Conservation (phyloP, 2,113 vertebrate species). For the Furnarius figulus region DNA sequence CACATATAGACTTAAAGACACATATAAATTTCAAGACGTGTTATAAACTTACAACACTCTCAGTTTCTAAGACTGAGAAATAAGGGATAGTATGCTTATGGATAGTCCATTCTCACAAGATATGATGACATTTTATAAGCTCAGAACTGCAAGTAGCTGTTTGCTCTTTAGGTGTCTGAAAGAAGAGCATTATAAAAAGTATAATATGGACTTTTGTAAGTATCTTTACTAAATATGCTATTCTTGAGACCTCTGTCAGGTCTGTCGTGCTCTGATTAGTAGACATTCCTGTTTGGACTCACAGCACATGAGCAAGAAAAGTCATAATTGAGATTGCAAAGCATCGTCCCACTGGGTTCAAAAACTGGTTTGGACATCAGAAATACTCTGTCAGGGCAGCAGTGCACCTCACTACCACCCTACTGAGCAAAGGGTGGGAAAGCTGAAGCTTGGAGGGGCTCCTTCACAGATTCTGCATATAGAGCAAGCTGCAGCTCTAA, state of each 20-base stretch:
- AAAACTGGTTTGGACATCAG: not conserved
- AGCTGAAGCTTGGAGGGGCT: not conserved
- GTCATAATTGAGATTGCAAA: not conserved
- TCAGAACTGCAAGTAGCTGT: not conserved
- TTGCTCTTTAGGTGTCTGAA: conserved; percentile 9
- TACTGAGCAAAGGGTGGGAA: not conserved
- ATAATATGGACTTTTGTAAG: not conserved
- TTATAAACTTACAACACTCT: not conserved
- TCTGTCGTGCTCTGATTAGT: not conserved
- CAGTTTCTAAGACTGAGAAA: conserved; percentile 4
- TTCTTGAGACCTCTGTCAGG: not conserved
- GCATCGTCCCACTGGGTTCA: not conserved
- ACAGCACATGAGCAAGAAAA: not conserved
- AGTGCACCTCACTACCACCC: not conserved
- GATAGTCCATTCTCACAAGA: not conserved
- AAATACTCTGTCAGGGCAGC: not conserved
- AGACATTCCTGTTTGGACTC: not conserved
- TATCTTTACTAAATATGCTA: not conserved
- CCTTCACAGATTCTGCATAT: fast-evolving
- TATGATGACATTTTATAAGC: not conserved
- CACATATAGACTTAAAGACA: not conserved
- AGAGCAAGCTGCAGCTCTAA: not conserved
- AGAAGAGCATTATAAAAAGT: not conserved
- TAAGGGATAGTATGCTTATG: not conserved
- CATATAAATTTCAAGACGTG: not conserved